phyloP scores from a whole-genome alignment of 2,113 vertebrate species.

The Sapajus apella region DNA sequence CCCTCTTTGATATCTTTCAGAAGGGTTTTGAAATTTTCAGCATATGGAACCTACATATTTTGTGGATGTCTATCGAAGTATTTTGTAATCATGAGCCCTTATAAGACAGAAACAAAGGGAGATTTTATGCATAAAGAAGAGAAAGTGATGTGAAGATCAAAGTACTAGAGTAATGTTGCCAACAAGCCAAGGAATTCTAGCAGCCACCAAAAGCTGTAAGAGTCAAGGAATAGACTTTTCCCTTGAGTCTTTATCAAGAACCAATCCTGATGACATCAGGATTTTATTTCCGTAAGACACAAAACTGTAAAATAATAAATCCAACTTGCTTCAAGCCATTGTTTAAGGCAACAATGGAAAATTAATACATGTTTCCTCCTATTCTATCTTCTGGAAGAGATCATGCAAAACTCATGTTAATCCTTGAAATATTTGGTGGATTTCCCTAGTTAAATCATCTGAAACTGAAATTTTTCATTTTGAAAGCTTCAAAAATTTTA shows the following conservation, averaged over 20 bases:
- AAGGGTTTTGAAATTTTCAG: background rate
- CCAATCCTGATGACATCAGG: background rate
- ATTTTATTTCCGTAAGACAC: background rate
- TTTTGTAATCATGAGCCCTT: background rate
- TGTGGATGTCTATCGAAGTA: background rate
- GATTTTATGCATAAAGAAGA: background rate
- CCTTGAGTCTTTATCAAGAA: background rate
- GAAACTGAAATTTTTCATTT: background rate
- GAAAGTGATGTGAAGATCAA: background rate
- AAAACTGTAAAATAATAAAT: background rate
- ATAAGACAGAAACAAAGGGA: background rate
- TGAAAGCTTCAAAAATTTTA: background rate
- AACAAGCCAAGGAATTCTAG: background rate
- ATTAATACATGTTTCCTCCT: background rate
- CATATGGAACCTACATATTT: background rate
- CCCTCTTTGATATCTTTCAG: background rate
- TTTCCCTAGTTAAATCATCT: background rate
- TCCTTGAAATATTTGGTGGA: background rate
- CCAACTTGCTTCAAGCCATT: background rate
- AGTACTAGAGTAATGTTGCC: background rate
- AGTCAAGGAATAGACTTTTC: background rate
- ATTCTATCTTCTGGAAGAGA: background rate
- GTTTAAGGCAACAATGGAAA: background rate
- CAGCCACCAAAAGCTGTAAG: background rate
- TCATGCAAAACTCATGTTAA: background rate